Percentiles rank a stretch among this genome's conserved stretches.
Evolutionary conservation across 2,888 invertebrate species (phyloP).

Genomic region (Eutolmus rufibarbis): DNA sequence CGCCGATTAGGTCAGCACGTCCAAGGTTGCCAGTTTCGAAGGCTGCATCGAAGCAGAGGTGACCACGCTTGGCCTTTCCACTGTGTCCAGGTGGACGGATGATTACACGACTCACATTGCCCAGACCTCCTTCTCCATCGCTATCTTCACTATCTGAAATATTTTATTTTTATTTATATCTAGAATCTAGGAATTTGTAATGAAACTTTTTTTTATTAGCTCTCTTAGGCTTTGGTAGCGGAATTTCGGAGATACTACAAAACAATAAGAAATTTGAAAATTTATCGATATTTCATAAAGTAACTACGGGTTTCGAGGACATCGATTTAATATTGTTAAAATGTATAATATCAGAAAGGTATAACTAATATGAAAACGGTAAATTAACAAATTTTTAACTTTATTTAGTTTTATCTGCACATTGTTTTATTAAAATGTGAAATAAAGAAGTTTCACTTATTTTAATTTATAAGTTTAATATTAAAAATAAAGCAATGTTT

Average conservation of each 20-base stretch:
- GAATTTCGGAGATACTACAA: too few species aligned
- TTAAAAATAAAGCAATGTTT: neutral
- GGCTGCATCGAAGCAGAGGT: slow-evolving; percentile 95
- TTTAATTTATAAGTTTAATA: neutral
- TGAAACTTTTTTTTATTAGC: neutral
- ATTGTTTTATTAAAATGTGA: too few species aligned
- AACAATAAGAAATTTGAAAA: too few species aligned
- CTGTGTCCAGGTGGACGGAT: slow-evolving; percentile 91
- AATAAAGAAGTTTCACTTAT: too few species aligned
- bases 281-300: too few species aligned
- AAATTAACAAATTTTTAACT: too few species aligned
- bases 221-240: neutral
- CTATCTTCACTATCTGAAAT: slow-evolving; percentile 86
- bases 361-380: too few species aligned
- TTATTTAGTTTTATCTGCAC: too few species aligned
- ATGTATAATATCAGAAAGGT: too few species aligned
- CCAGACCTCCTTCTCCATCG: slow-evolving; percentile 91
- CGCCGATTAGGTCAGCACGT: slow-evolving; percentile 91
- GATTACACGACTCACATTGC: slow-evolving; percentile 88
- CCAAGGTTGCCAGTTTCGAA: slow-evolving; percentile 97
- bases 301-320: too few species aligned
- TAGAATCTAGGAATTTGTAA: neutral
- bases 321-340: too few species aligned
- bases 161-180: neutral
- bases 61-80: slow-evolving; percentile 94